Base-by-base conservation (phyloP, 2,888 invertebrate genomes). In the Loripinus fragilis region DNA sequence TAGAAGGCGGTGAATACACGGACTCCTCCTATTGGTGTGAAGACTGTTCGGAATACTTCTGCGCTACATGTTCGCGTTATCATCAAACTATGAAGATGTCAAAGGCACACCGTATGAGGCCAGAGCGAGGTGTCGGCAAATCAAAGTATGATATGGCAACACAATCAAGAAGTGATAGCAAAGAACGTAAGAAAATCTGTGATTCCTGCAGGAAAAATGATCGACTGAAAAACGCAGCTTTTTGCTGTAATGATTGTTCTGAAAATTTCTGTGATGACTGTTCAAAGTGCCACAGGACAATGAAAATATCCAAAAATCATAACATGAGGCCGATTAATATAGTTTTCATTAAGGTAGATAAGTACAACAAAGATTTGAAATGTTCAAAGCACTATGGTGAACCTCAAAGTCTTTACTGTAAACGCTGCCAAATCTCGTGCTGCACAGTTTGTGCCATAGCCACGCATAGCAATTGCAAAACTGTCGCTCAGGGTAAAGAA, bases 271-370 rank as follows among this genome's bases (percentile, higher is more conserved):
- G 83, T 55, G 71, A 71, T 8, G 80, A 83, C n/a, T 83, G 83
- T 41, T 65, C 60, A 20, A 60, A 65, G 35, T 81, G 80, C 41
- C 83, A 83, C 28, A 67, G 74, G 17, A 76, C 66, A 28, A 83
- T 83, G 83, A 80, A 81, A 68, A 74, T 83, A 73, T 74, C 83
- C 0, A 83, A 81, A 50, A 38, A 74, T 1, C 83, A 83, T 55
- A 76, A 70, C 25, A 33, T 83, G 35, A 45, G 75, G 25, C 64
- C 80, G 0, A 48, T 83, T 42, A 70, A 73, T 20, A 76, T 71
- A 12, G 75, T 80, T 10, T 12, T 80, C 10, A 30, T 60, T 8
- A 73, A 67, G 52, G 65, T 72, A 7, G 67, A 65, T 3, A 35
- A 69, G 20, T 74, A 71, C 48, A 75, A 74, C 42, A 25, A 74